These are phyloP conservation scores for Sebastes reedi DNA, from an alignment of 2,797 vertebrate genomes.

Conservation along the genomic window DNA sequence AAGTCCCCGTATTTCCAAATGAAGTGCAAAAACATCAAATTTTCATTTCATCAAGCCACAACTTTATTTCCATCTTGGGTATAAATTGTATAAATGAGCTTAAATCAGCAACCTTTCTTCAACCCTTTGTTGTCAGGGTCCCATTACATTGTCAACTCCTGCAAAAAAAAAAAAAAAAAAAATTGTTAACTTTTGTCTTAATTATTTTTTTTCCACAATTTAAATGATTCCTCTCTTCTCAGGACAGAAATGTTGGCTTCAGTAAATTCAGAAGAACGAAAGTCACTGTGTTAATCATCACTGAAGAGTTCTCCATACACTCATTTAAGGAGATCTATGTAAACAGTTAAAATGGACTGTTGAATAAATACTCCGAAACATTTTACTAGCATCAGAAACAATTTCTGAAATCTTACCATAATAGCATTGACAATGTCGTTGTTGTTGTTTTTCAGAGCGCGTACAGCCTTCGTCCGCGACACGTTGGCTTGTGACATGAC, in stretches of 20 bases:
- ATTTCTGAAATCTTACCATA: constrained; percentile 86
- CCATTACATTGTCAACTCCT: constrained; percentile 97
- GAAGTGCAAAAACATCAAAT: constrained; percentile 6
- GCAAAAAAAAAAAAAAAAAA: constrained; percentile 35
- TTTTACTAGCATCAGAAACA: neutral
- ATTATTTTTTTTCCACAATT: neutral
- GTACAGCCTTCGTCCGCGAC: constrained; percentile 96
- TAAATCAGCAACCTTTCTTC: constrained; percentile 88
- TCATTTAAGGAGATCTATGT: neutral
- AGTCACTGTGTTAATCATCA: constrained; percentile 88
- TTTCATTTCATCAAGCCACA: constrained; percentile 87
- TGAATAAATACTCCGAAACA: neutral
- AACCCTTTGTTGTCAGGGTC: constrained; percentile 75
- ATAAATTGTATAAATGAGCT: constrained; percentile 99
- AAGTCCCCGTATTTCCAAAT: neutral
- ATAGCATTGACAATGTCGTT: constrained; percentile 99
- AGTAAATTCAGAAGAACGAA: constrained; percentile 95
- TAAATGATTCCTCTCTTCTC: constrained; percentile 78
- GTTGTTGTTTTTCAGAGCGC: constrained; percentile 99
- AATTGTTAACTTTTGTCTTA: neutral
- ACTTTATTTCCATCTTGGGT: constrained; percentile 94
- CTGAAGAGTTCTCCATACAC: constrained; percentile 64
- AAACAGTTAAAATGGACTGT: neutral
- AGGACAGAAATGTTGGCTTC: constrained; percentile 86
- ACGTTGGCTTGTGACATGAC: constrained; percentile 99